Percentiles rank a stretch among this genome's conserved stretches.
phyloP scores from a whole-genome alignment of 2,113 vertebrate species.

The Telmatochromis sp. region DNA sequence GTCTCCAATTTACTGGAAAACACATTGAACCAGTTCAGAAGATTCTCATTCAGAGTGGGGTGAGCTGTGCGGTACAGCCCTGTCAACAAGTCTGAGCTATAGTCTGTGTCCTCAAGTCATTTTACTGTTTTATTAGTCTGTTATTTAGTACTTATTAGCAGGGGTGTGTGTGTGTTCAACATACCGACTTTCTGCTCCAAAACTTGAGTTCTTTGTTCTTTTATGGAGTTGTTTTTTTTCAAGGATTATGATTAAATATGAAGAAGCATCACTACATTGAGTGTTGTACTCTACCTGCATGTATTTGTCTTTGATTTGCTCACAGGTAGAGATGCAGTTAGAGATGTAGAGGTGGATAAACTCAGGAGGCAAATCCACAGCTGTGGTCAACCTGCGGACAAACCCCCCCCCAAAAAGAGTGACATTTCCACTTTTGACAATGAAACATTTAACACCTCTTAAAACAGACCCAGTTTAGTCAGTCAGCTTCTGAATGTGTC shows the following conservation, averaged over 20 bases:
- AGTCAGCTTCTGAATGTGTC: not conserved
- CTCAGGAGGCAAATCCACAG: conserved; percentile 95
- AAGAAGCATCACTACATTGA: not conserved
- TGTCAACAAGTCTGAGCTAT: not conserved
- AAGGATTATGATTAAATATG: not conserved
- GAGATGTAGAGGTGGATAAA: conserved; percentile 99
- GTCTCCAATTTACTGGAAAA: not conserved
- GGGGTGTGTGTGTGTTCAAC: not conserved
- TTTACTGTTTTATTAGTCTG: accelerated
- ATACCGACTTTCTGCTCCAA: accelerated
- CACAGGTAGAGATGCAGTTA: conserved; percentile 98
- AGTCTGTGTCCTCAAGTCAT: not conserved
- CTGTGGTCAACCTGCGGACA: conserved; percentile 84
- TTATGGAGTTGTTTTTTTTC: not conserved
- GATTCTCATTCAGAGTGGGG: not conserved
- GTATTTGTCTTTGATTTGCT: conserved; percentile 99
- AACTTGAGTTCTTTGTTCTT: not conserved
- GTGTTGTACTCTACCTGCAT: conserved; percentile 82
- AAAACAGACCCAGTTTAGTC: not conserved
- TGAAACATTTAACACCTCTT: not conserved
- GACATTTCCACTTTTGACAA: not conserved
- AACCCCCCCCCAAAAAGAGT: accelerated
- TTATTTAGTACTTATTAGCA: not conserved
- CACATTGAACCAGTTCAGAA: not conserved
- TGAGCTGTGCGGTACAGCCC: not conserved